Percentiles rank a stretch among this genome's conserved stretches.
These are phyloP conservation scores for Molossus molossus DNA, from an alignment of 2,797 vertebrate species.

Conservation along the genomic window DNA sequence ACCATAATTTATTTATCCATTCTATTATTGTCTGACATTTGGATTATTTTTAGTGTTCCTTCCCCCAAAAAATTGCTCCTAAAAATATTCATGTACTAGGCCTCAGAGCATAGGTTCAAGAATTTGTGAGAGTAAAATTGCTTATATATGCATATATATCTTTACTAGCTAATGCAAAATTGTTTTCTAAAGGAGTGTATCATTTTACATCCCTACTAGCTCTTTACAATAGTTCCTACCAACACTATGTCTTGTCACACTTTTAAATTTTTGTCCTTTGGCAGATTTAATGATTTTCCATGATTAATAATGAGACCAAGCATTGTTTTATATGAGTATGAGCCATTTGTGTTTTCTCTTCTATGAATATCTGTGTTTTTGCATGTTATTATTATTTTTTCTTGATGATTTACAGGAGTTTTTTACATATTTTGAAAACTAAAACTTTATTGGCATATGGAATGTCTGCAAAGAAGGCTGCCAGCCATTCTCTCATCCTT, in stretches of 20 bases:
- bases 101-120: neutral
- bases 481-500: neutral
- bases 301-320: neutral
- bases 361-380: slow-evolving; percentile 16
- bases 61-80: neutral
- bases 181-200: slow-evolving; percentile 9
- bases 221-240: neutral
- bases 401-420: neutral
- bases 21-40: neutral
- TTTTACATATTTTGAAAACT: slow-evolving; percentile 34
- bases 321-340: neutral
- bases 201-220: neutral
- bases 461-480: neutral
- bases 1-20: neutral
- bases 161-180: slow-evolving; percentile 2
- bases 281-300: slow-evolving; percentile 40
- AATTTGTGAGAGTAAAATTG: neutral
- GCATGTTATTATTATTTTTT: neutral
- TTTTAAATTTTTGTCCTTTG: slow-evolving; percentile 29
- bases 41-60: neutral
- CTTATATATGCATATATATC: neutral
- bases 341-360: neutral
- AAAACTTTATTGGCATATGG: neutral
- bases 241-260: slow-evolving; percentile 11
- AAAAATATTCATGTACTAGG: neutral